Base-by-base conservation (phyloP, 1,140 invertebrate genomes). In the Druon quercuslanigerum region DNA sequence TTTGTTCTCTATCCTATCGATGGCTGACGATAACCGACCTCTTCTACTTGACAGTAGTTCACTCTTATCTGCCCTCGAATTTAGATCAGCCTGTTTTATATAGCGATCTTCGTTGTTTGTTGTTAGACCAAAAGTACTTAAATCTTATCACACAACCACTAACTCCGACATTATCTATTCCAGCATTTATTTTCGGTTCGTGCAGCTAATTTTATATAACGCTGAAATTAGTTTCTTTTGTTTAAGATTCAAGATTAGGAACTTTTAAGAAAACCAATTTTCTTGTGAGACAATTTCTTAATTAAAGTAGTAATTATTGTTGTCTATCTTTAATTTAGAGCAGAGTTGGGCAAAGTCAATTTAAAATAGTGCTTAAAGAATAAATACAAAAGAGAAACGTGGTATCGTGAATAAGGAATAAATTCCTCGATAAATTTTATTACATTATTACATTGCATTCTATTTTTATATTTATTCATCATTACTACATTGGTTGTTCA, bases 11-110 rank as follows among this genome's bases (percentile, higher is more conserved):
- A 19, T 25, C 11, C 14, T 66, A 7, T 7, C 13, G 25, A 33
- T 66, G 60, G 33, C 60, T 66, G 60, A 40, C 60, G 14, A 66
- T 33, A 66, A 66, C n/a, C 33, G 25, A 66, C n/a, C 60, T 46
- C 4, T n/a, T 66, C 60, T 46, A 66, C 60, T 66, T 13, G 60
- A 66, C 14, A 40, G 25, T 40, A 66, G 25, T 66, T 66, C 14
- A 40, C 25, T 40, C 60, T 66, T 40, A n/a, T n/a, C n/a, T 40
- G 7, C 33, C 40, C 60, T 40, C 14, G 14, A 66, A 13, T 33
- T 66, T 13, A 57, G 8, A 57, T 20, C 33, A 33, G 12, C 57
- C 40, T 60, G 13, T 66, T 66, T 66, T 66, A 12, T 40, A 7
- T 16, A 40, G 3, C 3, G 16, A 25, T n/a, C 33, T 33, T 66